A percentile compares a stretch with the other conserved stretches of the same genome.
Conservation (phyloP, 1,140 invertebrate species). For the Microvelia longipes region DNA sequence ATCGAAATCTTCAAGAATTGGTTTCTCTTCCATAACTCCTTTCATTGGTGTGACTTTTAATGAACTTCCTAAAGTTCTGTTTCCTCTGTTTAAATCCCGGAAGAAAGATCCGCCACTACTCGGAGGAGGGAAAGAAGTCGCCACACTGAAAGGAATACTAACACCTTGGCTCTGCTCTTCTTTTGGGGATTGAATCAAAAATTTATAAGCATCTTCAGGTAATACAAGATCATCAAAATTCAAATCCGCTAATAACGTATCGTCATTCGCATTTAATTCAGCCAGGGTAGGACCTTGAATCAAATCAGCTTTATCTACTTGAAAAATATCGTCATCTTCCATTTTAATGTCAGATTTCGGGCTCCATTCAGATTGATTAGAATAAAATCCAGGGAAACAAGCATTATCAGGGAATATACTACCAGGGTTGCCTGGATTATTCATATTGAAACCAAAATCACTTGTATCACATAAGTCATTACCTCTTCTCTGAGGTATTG, state of each 20-base stretch:
- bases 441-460: constrained; percentile 34
- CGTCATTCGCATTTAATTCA: constrained; percentile 71
- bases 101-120: constrained; percentile 14
- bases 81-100: constrained; percentile 3
- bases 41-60: constrained; percentile 3
- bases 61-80: constrained; percentile 11
- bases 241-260: constrained; percentile 57
- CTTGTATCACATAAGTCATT: constrained; percentile 30
- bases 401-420: constrained; percentile 34
- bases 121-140: constrained; percentile 20
- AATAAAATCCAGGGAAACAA: constrained; percentile 30
- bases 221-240: constrained; percentile 71
- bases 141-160: background rate
- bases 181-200: constrained; percentile 23
- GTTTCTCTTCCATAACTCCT: background rate
- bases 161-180: background rate
- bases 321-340: constrained; percentile 78
- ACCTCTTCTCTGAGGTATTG: constrained; percentile 36
- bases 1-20: background rate
- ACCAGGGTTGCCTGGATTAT: constrained; percentile 24
- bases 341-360: constrained; percentile 47
- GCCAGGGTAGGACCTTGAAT: constrained; percentile 69
- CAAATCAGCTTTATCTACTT: constrained; percentile 73
- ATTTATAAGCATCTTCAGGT: constrained; percentile 46
- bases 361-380: constrained; percentile 32